A percentile compares a stretch with the other conserved stretches of the same genome.
Conservation (phyloP, 2,888 invertebrate species). For the Limnephilus marmoratus region DNA sequence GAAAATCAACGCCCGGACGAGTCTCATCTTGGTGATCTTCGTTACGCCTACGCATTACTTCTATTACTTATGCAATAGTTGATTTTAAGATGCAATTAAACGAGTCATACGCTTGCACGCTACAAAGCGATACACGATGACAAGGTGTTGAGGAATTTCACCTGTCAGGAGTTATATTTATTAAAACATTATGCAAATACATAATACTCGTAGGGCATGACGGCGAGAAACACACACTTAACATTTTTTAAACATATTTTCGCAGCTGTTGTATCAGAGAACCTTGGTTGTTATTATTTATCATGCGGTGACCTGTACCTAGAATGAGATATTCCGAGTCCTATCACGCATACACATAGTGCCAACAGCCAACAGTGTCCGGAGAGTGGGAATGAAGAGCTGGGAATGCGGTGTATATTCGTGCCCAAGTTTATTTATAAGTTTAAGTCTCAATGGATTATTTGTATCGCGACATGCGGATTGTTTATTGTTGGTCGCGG, state of each 20-base stretch:
- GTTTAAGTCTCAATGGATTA: conserved; percentile 14
- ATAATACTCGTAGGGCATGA: not conserved
- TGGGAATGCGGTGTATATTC: not conserved
- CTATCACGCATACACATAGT: not conserved
- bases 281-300: not conserved
- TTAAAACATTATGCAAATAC: not conserved
- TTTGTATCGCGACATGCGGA: not conserved
- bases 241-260: not conserved
- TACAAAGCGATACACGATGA: not conserved
- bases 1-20: too few species aligned
- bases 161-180: not conserved
- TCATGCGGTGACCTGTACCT: not conserved
- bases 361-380: not conserved
- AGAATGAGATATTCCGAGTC: not conserved
- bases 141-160: not conserved
- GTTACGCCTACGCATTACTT: too few species aligned
- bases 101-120: not conserved
- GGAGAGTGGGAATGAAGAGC: not conserved
- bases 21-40: too few species aligned
- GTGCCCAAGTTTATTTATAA: not conserved
- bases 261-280: not conserved
- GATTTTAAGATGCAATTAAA: too few species aligned
- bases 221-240: not conserved
- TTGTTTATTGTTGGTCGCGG: conserved; percentile 9
- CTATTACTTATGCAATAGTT: too few species aligned